phyloP scores from a whole-genome alignment of 2,888 invertebrate species.

The Idaea straminata region DNA sequence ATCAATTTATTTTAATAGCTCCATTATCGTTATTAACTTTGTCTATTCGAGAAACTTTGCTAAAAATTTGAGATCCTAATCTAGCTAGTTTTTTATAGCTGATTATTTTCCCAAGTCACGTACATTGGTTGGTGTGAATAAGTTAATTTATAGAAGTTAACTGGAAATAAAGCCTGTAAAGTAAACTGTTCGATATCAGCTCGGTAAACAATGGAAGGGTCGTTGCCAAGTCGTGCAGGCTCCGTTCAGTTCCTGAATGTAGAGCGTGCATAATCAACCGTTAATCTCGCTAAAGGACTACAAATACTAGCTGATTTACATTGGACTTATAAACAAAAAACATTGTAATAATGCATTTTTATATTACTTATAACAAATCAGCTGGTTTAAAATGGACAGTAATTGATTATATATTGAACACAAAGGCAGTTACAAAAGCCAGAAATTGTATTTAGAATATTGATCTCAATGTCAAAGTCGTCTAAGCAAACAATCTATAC shows the following conservation, averaged over 20 bases:
- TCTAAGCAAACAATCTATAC: slow-evolving; percentile 11
- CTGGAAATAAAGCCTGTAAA: slow-evolving; percentile 3
- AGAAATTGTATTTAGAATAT: background rate
- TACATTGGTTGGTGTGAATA: background rate
- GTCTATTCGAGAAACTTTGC: background rate
- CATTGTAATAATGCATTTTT: background rate
- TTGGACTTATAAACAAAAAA: too few species aligned
- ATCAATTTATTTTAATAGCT: background rate
- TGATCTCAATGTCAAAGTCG: background rate
- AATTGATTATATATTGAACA: background rate
- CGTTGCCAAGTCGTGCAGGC: slow-evolving; percentile 51
- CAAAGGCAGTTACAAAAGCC: background rate
- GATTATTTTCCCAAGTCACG: background rate
- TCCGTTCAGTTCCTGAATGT: slow-evolving; percentile 69
- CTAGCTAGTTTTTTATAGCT: background rate
- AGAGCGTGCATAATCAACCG: slow-evolving; percentile 76
- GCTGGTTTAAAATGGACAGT: background rate
- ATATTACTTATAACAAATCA: background rate
- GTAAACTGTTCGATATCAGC: slow-evolving; percentile 2
- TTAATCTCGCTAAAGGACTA: slow-evolving; percentile 70
- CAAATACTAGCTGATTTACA: slow-evolving; percentile 34
- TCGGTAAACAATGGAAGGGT: slow-evolving; percentile 48
- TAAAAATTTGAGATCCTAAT: background rate
- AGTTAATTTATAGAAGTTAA: background rate
- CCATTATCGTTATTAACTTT: background rate